These are phyloP conservation scores for Chloroceryle amazona DNA, from an alignment of 2,797 vertebrate species.

Conservation along the genomic window DNA sequence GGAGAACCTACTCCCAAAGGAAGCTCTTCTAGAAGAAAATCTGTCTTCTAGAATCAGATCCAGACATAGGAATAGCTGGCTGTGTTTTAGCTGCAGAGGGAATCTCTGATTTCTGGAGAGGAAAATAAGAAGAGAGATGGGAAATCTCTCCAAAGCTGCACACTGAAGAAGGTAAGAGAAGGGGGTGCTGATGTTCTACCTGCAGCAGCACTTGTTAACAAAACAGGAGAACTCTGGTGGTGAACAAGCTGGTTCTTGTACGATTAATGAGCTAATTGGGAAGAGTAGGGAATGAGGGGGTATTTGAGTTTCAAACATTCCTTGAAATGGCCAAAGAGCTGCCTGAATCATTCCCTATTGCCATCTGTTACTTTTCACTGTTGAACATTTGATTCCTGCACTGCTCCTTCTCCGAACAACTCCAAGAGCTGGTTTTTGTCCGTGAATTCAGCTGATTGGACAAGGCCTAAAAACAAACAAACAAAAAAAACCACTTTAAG, in stretches of 20 bases:
- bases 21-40: not conserved
- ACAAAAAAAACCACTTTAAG: not conserved
- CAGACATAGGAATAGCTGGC: not conserved
- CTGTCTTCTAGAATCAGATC: not conserved
- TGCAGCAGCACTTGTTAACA: conserved; percentile 1
- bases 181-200: not conserved
- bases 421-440: not conserved
- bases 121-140: not conserved
- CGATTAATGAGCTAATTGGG: not conserved
- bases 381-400: not conserved
- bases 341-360: not conserved
- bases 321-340: not conserved
- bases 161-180: not conserved
- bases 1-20: not conserved
- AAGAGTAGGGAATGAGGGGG: not conserved
- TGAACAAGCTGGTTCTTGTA: not conserved
- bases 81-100: not conserved
- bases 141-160: not conserved
- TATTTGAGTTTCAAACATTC: not conserved
- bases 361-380: not conserved
- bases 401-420: not conserved
- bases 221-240: not conserved
- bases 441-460: conserved; percentile 1
- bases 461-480: not conserved
- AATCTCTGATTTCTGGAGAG: not conserved